Percentiles rank a stretch among this genome's conserved stretches.
These are phyloP conservation scores for Epizoanthus illoricatus DNA, from an alignment of 92 coral and sea anemone genomes.

Conservation along the genomic window DNA sequence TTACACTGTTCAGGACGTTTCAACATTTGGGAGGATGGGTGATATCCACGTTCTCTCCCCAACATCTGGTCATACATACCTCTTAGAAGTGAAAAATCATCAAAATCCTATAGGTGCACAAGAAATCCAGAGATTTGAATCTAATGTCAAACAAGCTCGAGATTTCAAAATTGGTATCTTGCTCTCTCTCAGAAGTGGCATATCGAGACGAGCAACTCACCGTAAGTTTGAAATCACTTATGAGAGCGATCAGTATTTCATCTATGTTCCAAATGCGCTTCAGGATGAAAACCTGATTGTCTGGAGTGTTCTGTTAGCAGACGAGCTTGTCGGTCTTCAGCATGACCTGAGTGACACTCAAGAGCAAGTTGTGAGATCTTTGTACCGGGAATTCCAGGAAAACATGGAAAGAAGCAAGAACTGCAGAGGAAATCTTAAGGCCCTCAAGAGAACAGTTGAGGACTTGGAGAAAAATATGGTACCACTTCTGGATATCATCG, in stretches of 20 bases:
- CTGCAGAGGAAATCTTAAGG: conserved; percentile 25
- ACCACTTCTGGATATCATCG: conserved; percentile 31
- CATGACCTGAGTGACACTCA: conserved; percentile 43
- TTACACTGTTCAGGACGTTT: conserved; percentile 34
- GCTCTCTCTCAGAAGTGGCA: conserved; percentile 56
- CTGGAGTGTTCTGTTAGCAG: conserved; percentile 66
- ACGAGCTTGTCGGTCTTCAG: conserved; percentile 40
- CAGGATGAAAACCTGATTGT: conserved; percentile 47
- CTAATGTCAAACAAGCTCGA: conserved; percentile 10
- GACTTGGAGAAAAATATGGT: conserved; percentile 14
- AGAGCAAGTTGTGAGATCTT: neutral
- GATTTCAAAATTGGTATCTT: conserved; percentile 60
- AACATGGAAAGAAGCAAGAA: conserved; percentile 27
- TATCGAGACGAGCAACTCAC: conserved; percentile 33
- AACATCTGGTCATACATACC: conserved; percentile 36
- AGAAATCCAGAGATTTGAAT: conserved; percentile 49
- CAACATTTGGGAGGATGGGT: conserved; percentile 22
- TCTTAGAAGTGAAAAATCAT: conserved; percentile 55
- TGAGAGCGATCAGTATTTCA: conserved; percentile 38
- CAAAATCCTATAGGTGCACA: conserved; percentile 4
- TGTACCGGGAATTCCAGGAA: conserved; percentile 38
- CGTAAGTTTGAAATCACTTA: conserved; percentile 45
- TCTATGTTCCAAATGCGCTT: conserved; percentile 65
- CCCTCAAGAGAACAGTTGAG: conserved; percentile 21
- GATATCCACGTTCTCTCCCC: conserved; percentile 50